phyloP scores from a whole-genome alignment of 2,113 vertebrate species.

The Menidia beryllina region DNA sequence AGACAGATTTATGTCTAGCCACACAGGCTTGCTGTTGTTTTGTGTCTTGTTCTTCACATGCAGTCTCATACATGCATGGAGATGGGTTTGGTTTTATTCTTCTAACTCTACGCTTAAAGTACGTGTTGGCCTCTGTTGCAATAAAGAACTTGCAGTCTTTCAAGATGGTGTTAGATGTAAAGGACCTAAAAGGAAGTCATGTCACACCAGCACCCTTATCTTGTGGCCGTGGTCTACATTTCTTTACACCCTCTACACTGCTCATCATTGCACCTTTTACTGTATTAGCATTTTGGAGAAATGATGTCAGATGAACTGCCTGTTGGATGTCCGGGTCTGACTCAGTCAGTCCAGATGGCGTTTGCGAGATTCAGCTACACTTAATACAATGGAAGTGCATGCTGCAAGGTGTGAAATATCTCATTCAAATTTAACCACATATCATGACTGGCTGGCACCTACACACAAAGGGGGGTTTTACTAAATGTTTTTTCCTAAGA shows the following conservation, averaged over 20 bases:
- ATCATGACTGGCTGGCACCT: slow-evolving; percentile 31
- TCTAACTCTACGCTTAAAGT: background rate
- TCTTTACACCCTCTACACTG: slow-evolving; percentile 50
- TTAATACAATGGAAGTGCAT: slow-evolving; percentile 22
- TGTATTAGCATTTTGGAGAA: slow-evolving; percentile 42
- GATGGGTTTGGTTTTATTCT: slow-evolving; percentile 4
- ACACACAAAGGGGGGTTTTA: slow-evolving; percentile 9
- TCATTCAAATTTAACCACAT: slow-evolving; percentile 55
- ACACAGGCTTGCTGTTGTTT: background rate
- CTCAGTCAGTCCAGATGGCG: slow-evolving; percentile 34
- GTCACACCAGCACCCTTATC: slow-evolving; percentile 24
- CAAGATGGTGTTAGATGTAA: background rate
- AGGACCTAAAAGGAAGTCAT: slow-evolving; percentile 5
- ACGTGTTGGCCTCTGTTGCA: background rate
- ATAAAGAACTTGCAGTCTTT: background rate
- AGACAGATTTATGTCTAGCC: slow-evolving; percentile 1
- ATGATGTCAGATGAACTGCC: slow-evolving; percentile 36
- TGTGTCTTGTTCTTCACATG: background rate
- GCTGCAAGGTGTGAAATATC: slow-evolving; percentile 54
- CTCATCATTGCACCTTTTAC: slow-evolving; percentile 46
- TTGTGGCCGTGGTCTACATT: slow-evolving; percentile 27
- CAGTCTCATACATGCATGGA: background rate
- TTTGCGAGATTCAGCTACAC: slow-evolving; percentile 42
- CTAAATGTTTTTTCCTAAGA: slow-evolving; percentile 14
- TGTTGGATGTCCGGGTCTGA: slow-evolving; percentile 30